phyloP scores from a whole-genome alignment of 2,888 invertebrate genomes.

The Cosmorhoe ocellata region DNA sequence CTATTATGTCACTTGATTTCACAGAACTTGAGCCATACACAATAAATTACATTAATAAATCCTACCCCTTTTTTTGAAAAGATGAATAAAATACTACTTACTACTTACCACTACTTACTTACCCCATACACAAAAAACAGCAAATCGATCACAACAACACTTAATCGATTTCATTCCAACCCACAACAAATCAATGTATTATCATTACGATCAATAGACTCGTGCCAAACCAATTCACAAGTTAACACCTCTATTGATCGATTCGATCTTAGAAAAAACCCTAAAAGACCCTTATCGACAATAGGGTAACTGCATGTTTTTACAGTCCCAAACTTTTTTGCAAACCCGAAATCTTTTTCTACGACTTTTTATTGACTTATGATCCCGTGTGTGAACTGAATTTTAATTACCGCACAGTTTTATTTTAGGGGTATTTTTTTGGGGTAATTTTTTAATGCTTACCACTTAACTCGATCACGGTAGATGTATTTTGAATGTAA shows the following conservation, averaged over 20 bases:
- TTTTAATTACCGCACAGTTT: conserved; percentile 35
- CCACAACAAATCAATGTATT: conserved; percentile 18
- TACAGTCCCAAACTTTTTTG: too few relatives aligned
- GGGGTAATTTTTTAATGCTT: conserved; percentile 43
- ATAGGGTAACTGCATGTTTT: conserved; percentile 30
- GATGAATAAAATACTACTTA: too few relatives aligned
- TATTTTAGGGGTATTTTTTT: conserved; percentile 29
- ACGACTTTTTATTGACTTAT: conserved; percentile 43
- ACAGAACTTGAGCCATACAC: too few relatives aligned
- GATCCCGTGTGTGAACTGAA: conserved; percentile 55
- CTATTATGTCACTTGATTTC: too few relatives aligned
- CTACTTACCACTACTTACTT: too few relatives aligned
- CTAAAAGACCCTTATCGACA: conserved; percentile 6
- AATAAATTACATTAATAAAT: too few relatives aligned
- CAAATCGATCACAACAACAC: background rate
- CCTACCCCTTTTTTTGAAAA: too few relatives aligned
- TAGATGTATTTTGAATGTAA: conserved; percentile 50
- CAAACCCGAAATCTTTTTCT: conserved; percentile 36
- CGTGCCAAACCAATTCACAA: conserved; percentile 41
- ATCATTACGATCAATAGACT: conserved; percentile 30
- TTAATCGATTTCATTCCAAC: background rate
- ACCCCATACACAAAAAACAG: conserved; percentile 3
- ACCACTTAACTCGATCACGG: conserved; percentile 57
- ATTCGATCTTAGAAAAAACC: conserved; percentile 38
- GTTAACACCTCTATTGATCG: conserved; percentile 45